Percentiles rank a stretch among this genome's conserved stretches.
Conservation (phyloP, 2,888 invertebrate genomes). For the Diadegma fenestrale region DNA sequence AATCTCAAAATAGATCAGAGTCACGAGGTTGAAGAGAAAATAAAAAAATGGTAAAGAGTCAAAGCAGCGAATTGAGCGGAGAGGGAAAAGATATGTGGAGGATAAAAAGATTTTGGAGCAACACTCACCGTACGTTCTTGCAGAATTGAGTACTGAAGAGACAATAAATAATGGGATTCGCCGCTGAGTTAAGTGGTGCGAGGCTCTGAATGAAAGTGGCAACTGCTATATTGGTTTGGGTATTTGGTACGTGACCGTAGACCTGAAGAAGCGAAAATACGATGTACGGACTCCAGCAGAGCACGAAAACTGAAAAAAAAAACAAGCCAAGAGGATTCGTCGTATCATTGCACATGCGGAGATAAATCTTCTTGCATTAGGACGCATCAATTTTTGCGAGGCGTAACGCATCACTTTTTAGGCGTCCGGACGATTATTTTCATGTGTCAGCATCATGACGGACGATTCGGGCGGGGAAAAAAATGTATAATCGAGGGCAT, state of each 20-base stretch:
- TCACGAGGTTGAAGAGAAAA: neutral
- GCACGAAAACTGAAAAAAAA: constrained; percentile 92
- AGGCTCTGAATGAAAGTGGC: constrained; percentile 96
- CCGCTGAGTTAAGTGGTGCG: constrained; percentile 96
- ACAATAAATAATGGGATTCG: constrained; percentile 97
- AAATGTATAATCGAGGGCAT: neutral
- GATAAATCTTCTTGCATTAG: neutral
- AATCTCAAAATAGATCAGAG: neutral
- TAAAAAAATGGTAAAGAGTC: constrained; percentile 6
- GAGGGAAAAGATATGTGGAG: neutral
- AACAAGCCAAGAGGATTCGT: constrained; percentile 91
- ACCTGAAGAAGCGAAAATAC: constrained; percentile 96
- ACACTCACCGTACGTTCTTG: constrained; percentile 91
- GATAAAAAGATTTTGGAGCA: constrained; percentile 44
- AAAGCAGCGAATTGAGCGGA: neutral
- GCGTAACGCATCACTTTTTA: too few relatives aligned
- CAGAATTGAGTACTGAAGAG: constrained; percentile 96
- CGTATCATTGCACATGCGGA: neutral
- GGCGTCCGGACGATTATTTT: neutral
- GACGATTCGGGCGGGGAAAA: neutral
- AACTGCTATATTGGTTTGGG: constrained; percentile 93
- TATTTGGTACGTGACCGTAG: constrained; percentile 92
- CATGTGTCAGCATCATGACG: neutral
- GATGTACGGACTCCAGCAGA: constrained; percentile 98
- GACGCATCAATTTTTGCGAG: neutral